Evolutionary conservation across 2,113 vertebrate genomes (phyloP), one percentile per base, ranked within the genome.

Genomic region (Xyliphius kryptos): DNA sequence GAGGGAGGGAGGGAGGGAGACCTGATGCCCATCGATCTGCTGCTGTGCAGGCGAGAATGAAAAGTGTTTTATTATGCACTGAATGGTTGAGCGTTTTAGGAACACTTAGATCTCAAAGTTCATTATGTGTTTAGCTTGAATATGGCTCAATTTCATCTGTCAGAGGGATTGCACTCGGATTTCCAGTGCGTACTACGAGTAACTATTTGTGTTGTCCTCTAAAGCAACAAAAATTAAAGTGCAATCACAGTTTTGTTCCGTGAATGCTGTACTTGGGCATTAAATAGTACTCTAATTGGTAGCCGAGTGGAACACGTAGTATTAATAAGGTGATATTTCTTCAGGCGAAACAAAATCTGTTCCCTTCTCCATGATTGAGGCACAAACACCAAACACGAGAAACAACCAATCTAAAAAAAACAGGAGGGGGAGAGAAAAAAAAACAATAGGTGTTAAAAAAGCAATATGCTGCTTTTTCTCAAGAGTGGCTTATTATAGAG

Each of bases 1-100:
- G n/a, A n/a, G n/a, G n/a, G n/a, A n/a, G n/a, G n/a, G n/a, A 77
- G 80, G 21, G 56, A 85, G 83, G 82, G 78, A 77, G 79, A 82
- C 77, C 83, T 83, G 85, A 87, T 83, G 83, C 77, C 69, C 85
- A 88, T 87, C 80, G 85, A 86, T 87, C 62, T 81, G 82, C 82
- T 89, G 86, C 91, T 89, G 90, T 90, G 90, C 90, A 89, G 89
- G 88, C 89, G 89, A 78, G 84, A 88, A 87, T 87, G 83, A 84
- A 85, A 85, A 88, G 79, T 78, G 71, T 90, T 90, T 91, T 92
- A 92, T 95, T 92, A 94, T 90, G 89, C 82, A 83, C 84, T 82
- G 88, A 91, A 79, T 76, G 76, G 73, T 76, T 79, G 76, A 80
- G 75, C 74, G 72, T 68, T 64, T 74, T 73, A 65, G 76, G 69